phyloP scores from a whole-genome alignment of 2,113 vertebrate genomes.

The Eublepharis macularius region DNA sequence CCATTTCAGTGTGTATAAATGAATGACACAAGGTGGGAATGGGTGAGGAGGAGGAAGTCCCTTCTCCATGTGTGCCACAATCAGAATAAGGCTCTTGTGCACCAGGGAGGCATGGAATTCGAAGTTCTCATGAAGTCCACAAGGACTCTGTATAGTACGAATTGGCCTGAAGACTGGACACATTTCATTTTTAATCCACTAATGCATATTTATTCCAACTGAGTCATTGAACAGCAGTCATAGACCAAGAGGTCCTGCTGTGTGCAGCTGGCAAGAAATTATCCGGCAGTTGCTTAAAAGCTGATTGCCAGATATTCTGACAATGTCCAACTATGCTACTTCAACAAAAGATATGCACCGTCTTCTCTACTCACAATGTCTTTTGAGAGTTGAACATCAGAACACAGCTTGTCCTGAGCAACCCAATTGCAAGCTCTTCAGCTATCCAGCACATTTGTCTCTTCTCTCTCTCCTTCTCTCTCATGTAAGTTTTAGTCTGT shows the following conservation, averaged over 20 bases:
- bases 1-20: no score
- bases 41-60: no score
- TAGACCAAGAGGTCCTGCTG: background rate
- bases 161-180: background rate
- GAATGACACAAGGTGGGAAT: no score
- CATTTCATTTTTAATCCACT: slow-evolving; percentile 20
- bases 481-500: background rate
- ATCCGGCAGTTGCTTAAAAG: background rate
- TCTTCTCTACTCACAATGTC: background rate
- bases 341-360: background rate
- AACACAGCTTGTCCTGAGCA: background rate
- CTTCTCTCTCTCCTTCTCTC: background rate
- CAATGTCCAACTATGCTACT: background rate
- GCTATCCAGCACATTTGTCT: background rate
- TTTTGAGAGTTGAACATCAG: background rate
- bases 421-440: background rate
- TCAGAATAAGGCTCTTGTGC: no score
- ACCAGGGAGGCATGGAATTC: no score
- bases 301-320: background rate
- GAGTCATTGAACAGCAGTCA: slow-evolving; percentile 1
- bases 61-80: no score
- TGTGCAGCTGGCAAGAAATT: background rate
- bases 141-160: no score
- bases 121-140: no score
- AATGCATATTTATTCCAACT: slow-evolving; percentile 4